Evolutionary conservation across 2,113 vertebrate species (phyloP), one percentile per base, ranked within the genome.

Genomic region (Empidonax traillii): DNA sequence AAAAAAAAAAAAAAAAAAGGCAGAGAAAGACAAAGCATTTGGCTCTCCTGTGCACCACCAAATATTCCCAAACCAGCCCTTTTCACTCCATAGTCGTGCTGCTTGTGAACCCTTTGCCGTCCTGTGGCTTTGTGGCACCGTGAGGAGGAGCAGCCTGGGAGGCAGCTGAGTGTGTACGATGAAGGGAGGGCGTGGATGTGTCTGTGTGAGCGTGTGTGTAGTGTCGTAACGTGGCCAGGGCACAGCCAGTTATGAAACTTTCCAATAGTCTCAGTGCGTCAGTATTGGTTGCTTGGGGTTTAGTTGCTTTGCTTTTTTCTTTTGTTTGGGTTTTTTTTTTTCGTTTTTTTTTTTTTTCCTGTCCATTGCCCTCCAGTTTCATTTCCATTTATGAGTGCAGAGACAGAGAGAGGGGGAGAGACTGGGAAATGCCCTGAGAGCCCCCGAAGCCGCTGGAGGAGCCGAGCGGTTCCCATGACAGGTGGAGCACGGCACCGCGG

Each of bases 171-270:
- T 28, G 71, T 2, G 6, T 22, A 8, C 2, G 14, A 39, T 31
- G 46, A 31, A 31, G 41, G 51, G 66, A 52, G 58, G 14, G 73
- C n/a, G 59, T 25, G 15, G 41, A 19, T 67, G 51, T 78, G 2
- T 41, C 9, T 46, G 72, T 25, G 10, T 28, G 87, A 65, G 41
- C 1, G 5, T 77, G 85, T 59, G 66, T 47, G 74, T 75, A 3
- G 49, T 93, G 91, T 92, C 37, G 9, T 81, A 93, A 95, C 3
- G 56, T 77, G 86, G 87, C 91, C 91, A 67, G 73, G 92, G 86
- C 92, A 49, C 61, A 83, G 80, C 59, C 87, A 58, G 35, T 96
- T 96, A 84, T 3, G 92, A 96, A 97, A 97, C 91, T 93, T 96
- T 72, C 47, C 91, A 84, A 15, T 92, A 52, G 75, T 68, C 89